Conservation (phyloP, 2,113 vertebrate species). For the Heterochromis multidens region DNA sequence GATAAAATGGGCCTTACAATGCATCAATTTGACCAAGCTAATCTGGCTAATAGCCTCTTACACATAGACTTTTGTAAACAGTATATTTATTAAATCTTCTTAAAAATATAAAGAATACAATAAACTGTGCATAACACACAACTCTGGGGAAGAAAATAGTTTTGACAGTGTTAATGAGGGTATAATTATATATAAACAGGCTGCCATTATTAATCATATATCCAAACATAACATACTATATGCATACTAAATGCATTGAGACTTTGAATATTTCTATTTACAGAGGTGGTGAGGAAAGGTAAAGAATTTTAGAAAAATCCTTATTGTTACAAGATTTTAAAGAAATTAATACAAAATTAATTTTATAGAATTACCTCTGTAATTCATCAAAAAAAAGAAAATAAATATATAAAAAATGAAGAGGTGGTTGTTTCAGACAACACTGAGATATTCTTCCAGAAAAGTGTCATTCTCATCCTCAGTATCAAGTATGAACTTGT, state of each 20-base stretch:
- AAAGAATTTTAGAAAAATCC: rapidly evolving
- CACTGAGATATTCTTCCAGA: neutral
- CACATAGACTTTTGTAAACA: neutral
- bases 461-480: neutral
- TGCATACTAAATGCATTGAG: neutral
- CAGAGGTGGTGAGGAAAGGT: neutral
- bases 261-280: neutral
- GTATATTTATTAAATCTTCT: slow-evolving; percentile 3
- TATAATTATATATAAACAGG: neutral
- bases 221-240: neutral
- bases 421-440: neutral
- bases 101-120: slow-evolving; percentile 1
- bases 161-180: slow-evolving; percentile 5
- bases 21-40: neutral
- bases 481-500: neutral
- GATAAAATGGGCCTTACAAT: neutral
- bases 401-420: neutral
- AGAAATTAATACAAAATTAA: too few species aligned
- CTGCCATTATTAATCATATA: neutral
- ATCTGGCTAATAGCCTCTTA: slow-evolving; percentile 19
- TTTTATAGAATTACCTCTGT: neutral
- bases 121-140: neutral
- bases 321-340: neutral
- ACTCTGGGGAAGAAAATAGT: neutral
- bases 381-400: neutral